A percentile compares a stretch with the other conserved stretches of the same genome.
Evolutionary conservation across 2,888 invertebrate species (phyloP).

Genomic region (Agriopis aurantiaria): DNA sequence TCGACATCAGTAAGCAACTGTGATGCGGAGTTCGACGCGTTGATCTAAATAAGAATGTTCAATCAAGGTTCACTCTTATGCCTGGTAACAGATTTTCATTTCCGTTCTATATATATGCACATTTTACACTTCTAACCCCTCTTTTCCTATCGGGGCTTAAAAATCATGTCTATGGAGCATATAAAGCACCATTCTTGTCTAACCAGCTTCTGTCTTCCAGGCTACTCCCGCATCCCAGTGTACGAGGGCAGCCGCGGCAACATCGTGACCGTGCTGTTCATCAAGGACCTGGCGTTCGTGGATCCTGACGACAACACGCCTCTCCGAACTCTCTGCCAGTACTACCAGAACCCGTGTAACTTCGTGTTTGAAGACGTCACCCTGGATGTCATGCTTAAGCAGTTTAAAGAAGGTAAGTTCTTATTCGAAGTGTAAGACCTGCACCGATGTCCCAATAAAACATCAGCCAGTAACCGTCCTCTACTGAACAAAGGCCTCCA

Average conservation of each 20-base stretch:
- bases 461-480: too few relatives aligned
- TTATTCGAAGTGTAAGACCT: background rate
- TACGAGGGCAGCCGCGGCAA: conserved; percentile 94
- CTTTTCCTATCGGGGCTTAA: too few relatives aligned
- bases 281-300: conserved; percentile 99
- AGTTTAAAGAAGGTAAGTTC: conserved; percentile 96
- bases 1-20: too few relatives aligned
- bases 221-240: conserved; percentile 98
- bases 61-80: too few relatives aligned
- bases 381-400: conserved; percentile 97
- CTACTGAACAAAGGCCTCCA: too few relatives aligned
- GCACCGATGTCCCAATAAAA: too few relatives aligned
- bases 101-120: too few relatives aligned
- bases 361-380: conserved; percentile 98
- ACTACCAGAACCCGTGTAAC: conserved; percentile 98
- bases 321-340: conserved; percentile 96
- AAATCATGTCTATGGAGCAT: background rate
- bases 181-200: background rate
- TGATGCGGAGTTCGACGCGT: too few relatives aligned
- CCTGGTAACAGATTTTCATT: too few relatives aligned
- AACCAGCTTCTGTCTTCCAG: conserved; percentile 66
- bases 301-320: conserved; percentile 99
- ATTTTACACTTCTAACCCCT: too few relatives aligned
- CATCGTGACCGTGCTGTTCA: conserved; percentile 97
- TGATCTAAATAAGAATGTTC: too few relatives aligned